Evolutionary conservation across 1,140 invertebrate genomes (phyloP), one percentile per base, ranked within the genome.

Genomic region (Drosophila pruinosa): DNA sequence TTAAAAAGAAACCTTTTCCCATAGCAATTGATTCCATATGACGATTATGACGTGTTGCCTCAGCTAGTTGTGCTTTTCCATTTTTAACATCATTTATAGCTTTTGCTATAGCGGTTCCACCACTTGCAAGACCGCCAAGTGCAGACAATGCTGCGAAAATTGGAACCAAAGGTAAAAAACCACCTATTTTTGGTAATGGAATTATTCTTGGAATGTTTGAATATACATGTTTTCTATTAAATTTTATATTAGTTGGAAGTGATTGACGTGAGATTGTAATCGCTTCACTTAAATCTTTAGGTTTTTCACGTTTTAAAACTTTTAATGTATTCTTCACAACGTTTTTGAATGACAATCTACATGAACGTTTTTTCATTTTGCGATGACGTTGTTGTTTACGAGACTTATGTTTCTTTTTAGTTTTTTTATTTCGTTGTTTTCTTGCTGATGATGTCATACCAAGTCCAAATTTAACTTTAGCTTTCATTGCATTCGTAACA

Each of bases 81-180:
- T 58, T 56, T 50, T 80, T 80, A 4, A 70, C 73, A 34, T 45
- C 19, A 61, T 75, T 82, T 6, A 86, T 38, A 8, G 75, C 73
- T 76, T 82, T 73, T 1, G 59, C 69, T 17, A 90, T 59, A 36
- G 67, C 72, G 36, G 72, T 14, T 21, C 76, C 72, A 17, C 78
- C 75, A 15, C 56, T 75, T 22, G 72, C 43, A 53, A 75, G 43
- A 56, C 57, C 53, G 14, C 64, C 72, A 26, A 74, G 21, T 6
- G 64, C 91, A 24, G 75, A 85, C 31, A 92, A 58, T 43, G 82
- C 89, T 6, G 89, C 88, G 70, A 91, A 86, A 62, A 92, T 78
- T 38, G 91, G 90, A 24, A 92, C 64, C 12, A 75, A 24, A 43
- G 88, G 88, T 59, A 91, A 58, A 63, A 91, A 31, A 24, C 85